Percentiles rank a stretch among this genome's conserved stretches.
These are phyloP conservation scores for Mercenaria mercenaria DNA, from an alignment of 1,140 invertebrate genomes.

Conservation along the genomic window DNA sequence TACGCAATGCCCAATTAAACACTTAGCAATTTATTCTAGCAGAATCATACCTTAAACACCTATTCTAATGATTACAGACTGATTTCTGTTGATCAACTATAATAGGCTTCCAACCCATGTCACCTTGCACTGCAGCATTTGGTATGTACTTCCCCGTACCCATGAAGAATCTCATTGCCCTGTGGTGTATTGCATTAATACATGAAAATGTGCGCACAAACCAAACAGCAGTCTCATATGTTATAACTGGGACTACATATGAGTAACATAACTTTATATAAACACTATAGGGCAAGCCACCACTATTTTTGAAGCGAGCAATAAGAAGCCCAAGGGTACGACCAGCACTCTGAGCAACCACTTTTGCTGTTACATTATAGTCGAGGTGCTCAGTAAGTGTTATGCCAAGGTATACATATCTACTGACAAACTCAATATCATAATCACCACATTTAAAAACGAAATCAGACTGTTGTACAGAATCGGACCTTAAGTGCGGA, in stretches of 20 bases:
- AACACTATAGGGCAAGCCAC: background rate
- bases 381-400: background rate
- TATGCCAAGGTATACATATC: constrained; percentile 35
- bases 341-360: constrained; percentile 3
- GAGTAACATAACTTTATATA: background rate
- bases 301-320: background rate
- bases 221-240: background rate
- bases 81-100: background rate
- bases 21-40: background rate
- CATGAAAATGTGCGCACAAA: background rate
- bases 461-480: background rate
- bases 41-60: background rate
- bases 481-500: background rate
- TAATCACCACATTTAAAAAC: background rate
- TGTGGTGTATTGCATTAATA: background rate
- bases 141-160: background rate
- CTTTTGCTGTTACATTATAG: background rate
- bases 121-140: background rate
- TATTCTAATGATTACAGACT: background rate
- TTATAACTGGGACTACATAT: background rate
- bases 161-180: constrained; percentile 16
- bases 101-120: background rate
- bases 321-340: background rate
- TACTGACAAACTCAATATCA: background rate
- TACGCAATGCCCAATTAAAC: background rate